Conservation (phyloP, 2,888 invertebrate genomes). For the Ennomos quercinarius region DNA sequence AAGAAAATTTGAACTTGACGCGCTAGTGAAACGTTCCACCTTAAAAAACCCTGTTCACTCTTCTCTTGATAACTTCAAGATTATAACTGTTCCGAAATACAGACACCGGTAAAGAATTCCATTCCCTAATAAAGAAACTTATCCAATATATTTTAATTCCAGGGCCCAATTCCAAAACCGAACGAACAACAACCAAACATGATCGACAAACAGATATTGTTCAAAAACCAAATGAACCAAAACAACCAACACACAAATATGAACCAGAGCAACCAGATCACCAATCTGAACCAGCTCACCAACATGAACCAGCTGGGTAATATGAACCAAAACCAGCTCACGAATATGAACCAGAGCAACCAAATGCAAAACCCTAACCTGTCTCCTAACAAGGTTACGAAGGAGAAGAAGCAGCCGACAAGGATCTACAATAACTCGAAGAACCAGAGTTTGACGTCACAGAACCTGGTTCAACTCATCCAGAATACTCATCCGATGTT, state of each 20-base stretch:
- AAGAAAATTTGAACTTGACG: no score
- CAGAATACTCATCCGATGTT: constrained; percentile 80
- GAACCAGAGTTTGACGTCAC: constrained; percentile 59
- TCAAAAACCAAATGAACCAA: constrained; percentile 44
- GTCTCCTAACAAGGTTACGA: constrained; percentile 54
- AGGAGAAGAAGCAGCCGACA: constrained; percentile 63
- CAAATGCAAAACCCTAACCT: constrained; percentile 45
- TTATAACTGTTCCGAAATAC: no score
- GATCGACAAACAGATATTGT: constrained; percentile 43
- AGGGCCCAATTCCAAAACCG: constrained; percentile 68
- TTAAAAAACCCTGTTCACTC: no score
- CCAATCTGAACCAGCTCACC: constrained; percentile 41
- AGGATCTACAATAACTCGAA: constrained; percentile 64
- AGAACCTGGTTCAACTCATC: constrained; percentile 74
- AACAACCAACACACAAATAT: constrained; percentile 53
- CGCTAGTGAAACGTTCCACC: no score
- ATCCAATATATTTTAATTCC: constrained; percentile 19
- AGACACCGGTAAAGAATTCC: no score
- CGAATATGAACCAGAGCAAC: constrained; percentile 43
- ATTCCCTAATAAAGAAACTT: not conserved
- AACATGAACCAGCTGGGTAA: constrained; percentile 47
- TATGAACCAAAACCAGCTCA: constrained; percentile 14
- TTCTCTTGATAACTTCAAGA: no score
- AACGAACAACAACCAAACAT: constrained; percentile 52
- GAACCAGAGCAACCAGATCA: constrained; percentile 34